Evolutionary conservation across 2,113 vertebrate genomes (phyloP), one percentile per base, ranked within the genome.

Genomic region (Sterna hirundo): DNA sequence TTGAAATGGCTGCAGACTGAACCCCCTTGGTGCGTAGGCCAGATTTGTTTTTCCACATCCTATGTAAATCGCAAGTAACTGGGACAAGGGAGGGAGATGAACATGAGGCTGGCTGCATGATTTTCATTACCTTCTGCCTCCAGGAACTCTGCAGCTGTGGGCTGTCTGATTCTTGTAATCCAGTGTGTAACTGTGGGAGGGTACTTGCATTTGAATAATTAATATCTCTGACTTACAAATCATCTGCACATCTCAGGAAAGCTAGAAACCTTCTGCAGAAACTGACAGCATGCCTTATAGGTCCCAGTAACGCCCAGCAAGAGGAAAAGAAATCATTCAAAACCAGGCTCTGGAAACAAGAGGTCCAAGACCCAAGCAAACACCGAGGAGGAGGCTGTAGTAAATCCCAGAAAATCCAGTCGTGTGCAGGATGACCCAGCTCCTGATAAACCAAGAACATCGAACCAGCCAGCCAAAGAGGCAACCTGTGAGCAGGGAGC

Each of bases 251-350:
- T 61, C 65, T 69, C 0, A 0, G 54, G 46, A n/a, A 94, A 69
- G 47, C 36, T 68, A 72, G 88, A 89, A 93, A 38, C 69, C 75
- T 86, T 61, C 54, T 74, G 55, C 71, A 70, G 66, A 82, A 78
- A 86, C 68, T 88, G 51, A 65, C 60, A 72, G 9, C 15, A 1
- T 94, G 8, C 65, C 57, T 89, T 77, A 8, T 1, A 98, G 98
- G 96, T 95, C 52, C 77, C 84, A 2, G 61, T 89, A 78, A 89
- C 55, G 4, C 74, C 93, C 79, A 84, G 90, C 87, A 98, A 97
- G 84, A 97, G 97, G 91, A 97, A 96, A 94, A 95, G 96, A 75
- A 93, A 81, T 54, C 10, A 36, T 57, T 94, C 87, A 38, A 96
- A 91, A 72, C 7, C 62, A 30, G 18, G 60, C 29, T 57, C 91